Evolutionary conservation across 2,888 invertebrate species (phyloP).

Genomic region (Conchocele bisecta): DNA sequence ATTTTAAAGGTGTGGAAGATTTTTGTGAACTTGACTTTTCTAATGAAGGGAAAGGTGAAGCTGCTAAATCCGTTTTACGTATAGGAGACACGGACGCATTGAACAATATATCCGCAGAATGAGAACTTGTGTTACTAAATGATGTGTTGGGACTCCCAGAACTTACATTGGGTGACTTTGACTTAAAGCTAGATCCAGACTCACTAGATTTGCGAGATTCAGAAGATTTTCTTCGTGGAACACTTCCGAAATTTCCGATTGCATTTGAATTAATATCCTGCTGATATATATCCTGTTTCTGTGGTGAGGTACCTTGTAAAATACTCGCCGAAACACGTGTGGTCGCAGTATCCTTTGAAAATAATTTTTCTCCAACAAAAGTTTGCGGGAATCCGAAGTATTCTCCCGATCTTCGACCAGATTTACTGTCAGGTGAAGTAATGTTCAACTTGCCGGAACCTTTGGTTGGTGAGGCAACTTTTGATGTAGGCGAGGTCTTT

Average conservation of each 20-base stretch:
- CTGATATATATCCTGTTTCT: slow-evolving; percentile 57
- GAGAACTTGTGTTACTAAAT: slow-evolving; percentile 13
- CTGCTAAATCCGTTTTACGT: slow-evolving; percentile 49
- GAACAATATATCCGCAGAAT: slow-evolving; percentile 43
- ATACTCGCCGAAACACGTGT: slow-evolving; percentile 75
- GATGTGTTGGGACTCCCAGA: background rate
- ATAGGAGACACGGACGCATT: slow-evolving; percentile 52
- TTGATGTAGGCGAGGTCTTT: slow-evolving; percentile 63
- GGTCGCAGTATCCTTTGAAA: slow-evolving; percentile 78
- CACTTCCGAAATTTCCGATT: slow-evolving; percentile 76
- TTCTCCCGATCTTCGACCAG: slow-evolving; percentile 51
- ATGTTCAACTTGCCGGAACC: slow-evolving; percentile 46
- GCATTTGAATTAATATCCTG: slow-evolving; percentile 74
- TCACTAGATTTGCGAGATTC: slow-evolving; percentile 50
- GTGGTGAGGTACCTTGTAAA: slow-evolving; percentile 53
- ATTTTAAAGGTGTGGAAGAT: background rate
- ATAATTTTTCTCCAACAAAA: slow-evolving; percentile 77
- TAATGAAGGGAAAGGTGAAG: slow-evolving; percentile 37
- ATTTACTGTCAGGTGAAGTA: slow-evolving; percentile 48
- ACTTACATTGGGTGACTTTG: slow-evolving; percentile 24
- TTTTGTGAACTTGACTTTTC: background rate
- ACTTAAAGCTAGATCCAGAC: slow-evolving; percentile 55
- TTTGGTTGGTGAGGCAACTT: slow-evolving; percentile 61
- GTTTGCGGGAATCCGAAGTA: slow-evolving; percentile 43
- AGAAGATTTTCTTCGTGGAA: slow-evolving; percentile 47